phyloP scores from a whole-genome alignment of 2,113 vertebrate species.

The rat (Rattus norvegicus) region DNA sequence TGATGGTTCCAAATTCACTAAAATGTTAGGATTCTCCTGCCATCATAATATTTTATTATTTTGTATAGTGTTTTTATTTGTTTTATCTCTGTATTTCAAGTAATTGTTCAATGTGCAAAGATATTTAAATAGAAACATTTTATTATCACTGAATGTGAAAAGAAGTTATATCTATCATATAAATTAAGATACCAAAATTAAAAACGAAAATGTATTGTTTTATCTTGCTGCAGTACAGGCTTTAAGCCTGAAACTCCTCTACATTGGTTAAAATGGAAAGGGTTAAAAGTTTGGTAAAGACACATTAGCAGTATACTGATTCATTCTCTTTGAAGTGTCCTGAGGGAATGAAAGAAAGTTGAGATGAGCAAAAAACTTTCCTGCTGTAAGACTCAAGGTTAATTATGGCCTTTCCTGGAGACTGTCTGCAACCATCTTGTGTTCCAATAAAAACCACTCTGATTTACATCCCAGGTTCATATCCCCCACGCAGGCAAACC shows the following conservation, averaged over 20 bases:
- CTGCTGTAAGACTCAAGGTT: conserved; percentile 63
- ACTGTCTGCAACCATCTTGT: conserved; percentile 45
- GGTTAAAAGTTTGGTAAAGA: conserved; percentile 51
- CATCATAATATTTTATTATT: background rate
- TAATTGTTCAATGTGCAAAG: background rate
- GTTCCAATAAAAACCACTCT: conserved; percentile 41
- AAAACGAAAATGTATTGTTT: conserved; percentile 3
- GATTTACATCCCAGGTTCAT: conserved; percentile 40
- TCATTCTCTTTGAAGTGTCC: conserved; percentile 58
- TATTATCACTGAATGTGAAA: background rate
- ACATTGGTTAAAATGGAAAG: conserved; percentile 28
- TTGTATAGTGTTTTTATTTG: background rate
- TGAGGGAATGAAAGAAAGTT: conserved; percentile 52
- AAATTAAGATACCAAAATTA: conserved; percentile 3
- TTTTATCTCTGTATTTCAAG: conserved; percentile 9
- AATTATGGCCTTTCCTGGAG: conserved; percentile 61
- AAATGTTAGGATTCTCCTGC: background rate
- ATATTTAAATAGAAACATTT: background rate
- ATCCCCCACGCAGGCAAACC: background rate
- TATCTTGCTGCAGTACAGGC: background rate
- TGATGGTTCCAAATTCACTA: background rate
- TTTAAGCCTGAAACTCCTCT: background rate
- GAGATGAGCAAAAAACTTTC: conserved; percentile 63
- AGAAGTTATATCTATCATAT: background rate
- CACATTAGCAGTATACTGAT: conserved; percentile 46